Evolutionary conservation across 2,797 vertebrate genomes (phyloP).

Genomic region (Orestias chungarensis): DNA sequence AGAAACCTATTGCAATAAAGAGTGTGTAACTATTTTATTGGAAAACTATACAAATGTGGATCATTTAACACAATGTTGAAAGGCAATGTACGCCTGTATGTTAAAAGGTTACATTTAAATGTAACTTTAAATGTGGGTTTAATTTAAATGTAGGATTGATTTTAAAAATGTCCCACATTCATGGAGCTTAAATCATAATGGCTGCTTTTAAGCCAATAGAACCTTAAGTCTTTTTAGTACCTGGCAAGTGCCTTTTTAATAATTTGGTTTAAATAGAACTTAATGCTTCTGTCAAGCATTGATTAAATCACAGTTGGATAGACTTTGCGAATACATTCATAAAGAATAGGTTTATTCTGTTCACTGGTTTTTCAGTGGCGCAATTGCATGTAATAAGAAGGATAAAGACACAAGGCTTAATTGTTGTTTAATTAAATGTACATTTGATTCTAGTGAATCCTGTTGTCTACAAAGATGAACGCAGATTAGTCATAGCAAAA

Average conservation of each 20-base stretch:
- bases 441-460: slow-evolving; percentile 35
- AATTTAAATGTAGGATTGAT: too few relatives aligned
- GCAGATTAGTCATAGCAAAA: not conserved
- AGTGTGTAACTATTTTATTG: too few relatives aligned
- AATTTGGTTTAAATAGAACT: slow-evolving; percentile 53
- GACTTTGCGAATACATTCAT: slow-evolving; percentile 57
- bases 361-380: slow-evolving; percentile 52
- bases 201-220: slow-evolving; percentile 43
- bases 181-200: slow-evolving; percentile 15
- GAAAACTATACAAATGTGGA: too few relatives aligned
- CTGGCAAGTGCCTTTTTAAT: slow-evolving; percentile 56
- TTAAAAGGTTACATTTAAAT: slow-evolving; percentile 1
- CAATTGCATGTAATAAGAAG: slow-evolving; percentile 30
- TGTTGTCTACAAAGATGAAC: slow-evolving; percentile 16
- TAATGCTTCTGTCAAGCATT: slow-evolving; percentile 56
- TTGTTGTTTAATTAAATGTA: slow-evolving; percentile 48
- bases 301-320: slow-evolving; percentile 62
- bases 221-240: slow-evolving; percentile 35
- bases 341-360: slow-evolving; percentile 47
- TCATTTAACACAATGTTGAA: slow-evolving; percentile 1
- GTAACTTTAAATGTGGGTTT: slow-evolving; percentile 4
- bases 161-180: not conserved
- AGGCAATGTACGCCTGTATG: slow-evolving; percentile 3
- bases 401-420: slow-evolving; percentile 17
- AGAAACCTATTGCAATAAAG: not conserved